Conservation (phyloP, 2,113 vertebrate genomes). For the Gracilinanus agilis region DNA sequence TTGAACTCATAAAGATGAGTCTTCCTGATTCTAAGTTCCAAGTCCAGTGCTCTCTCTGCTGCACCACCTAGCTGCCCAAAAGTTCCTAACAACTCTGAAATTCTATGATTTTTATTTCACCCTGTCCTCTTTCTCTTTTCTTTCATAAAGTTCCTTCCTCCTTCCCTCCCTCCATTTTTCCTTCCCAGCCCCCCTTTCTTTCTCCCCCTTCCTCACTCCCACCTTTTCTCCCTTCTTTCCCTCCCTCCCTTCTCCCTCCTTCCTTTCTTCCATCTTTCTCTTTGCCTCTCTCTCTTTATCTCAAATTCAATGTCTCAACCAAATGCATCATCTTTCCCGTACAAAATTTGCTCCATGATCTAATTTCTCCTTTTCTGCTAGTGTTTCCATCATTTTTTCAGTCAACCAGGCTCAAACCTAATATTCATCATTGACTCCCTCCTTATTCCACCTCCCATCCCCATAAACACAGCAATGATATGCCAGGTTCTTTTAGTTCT, state of each 20-base stretch:
- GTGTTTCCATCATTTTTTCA: constrained; percentile 51
- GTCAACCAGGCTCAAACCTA: not conserved
- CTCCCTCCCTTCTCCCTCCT: not conserved
- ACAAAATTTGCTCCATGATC: not conserved
- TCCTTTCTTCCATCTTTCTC: not conserved
- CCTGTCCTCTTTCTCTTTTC: not conserved
- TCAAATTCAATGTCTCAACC: not conserved
- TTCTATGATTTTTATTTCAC: not conserved
- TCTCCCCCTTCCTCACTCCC: accelerated
- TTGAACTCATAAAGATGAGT: too few species aligned
- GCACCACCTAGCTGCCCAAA: too few species aligned
- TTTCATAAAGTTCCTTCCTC: not conserved
- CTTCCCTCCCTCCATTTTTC: accelerated
- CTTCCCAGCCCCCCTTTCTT: too few species aligned
- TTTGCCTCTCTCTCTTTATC: accelerated
- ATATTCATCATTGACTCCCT: not conserved
- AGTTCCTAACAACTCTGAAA: not conserved
- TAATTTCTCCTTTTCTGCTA: constrained; percentile 37
- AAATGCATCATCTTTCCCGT: not conserved
- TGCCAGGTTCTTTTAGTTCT: not conserved
- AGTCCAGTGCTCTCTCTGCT: too few species aligned
- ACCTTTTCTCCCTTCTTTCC: accelerated
- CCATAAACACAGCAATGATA: not conserved
- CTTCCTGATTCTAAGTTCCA: too few species aligned
- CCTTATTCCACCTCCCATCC: not conserved